phyloP scores from a whole-genome alignment of 2,888 invertebrate species.

The Synergus gifuensis region DNA sequence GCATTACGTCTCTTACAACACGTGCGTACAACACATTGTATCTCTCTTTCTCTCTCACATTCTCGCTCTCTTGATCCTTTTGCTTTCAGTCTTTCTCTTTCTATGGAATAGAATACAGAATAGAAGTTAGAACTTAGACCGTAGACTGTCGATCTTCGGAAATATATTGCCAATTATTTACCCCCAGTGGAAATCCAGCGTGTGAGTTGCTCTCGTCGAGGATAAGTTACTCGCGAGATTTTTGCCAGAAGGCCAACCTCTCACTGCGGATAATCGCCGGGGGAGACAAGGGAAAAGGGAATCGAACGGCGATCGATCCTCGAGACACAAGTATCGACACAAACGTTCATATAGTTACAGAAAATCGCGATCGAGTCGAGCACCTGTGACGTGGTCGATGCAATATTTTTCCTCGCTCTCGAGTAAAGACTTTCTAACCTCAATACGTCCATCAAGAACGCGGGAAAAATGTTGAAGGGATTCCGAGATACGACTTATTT shows the following conservation, averaged over 20 bases:
- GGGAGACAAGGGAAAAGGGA: not conserved
- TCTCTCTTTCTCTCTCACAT: slow-evolving; percentile 41
- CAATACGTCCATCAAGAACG: slow-evolving; percentile 33
- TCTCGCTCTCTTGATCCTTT: slow-evolving; percentile 42
- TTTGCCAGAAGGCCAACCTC: slow-evolving; percentile 41
- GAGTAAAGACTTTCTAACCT: slow-evolving; percentile 34
- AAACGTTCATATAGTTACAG: slow-evolving; percentile 15
- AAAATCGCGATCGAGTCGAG: slow-evolving; percentile 31
- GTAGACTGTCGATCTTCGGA: slow-evolving; percentile 37
- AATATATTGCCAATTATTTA: slow-evolving; percentile 42
- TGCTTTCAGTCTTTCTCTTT: slow-evolving; percentile 7
- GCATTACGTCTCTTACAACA: slow-evolving; percentile 34
- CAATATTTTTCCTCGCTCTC: slow-evolving; percentile 19
- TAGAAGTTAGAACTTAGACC: slow-evolving; percentile 20
- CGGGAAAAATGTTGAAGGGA: slow-evolving; percentile 28
- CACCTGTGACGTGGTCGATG: slow-evolving; percentile 27
- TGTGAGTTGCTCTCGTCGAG: slow-evolving; percentile 38
- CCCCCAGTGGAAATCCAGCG: slow-evolving; percentile 35
- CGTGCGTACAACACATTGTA: slow-evolving; percentile 20
- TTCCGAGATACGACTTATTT: not conserved
- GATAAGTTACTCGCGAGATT: slow-evolving; percentile 40
- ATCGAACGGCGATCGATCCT: slow-evolving; percentile 33
- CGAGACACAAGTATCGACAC: slow-evolving; percentile 31
- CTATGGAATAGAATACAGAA: slow-evolving; percentile 16
- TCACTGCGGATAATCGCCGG: slow-evolving; percentile 30